Base-by-base conservation (phyloP, 2,797 vertebrate genomes). In the Macropus fuliginosus region DNA sequence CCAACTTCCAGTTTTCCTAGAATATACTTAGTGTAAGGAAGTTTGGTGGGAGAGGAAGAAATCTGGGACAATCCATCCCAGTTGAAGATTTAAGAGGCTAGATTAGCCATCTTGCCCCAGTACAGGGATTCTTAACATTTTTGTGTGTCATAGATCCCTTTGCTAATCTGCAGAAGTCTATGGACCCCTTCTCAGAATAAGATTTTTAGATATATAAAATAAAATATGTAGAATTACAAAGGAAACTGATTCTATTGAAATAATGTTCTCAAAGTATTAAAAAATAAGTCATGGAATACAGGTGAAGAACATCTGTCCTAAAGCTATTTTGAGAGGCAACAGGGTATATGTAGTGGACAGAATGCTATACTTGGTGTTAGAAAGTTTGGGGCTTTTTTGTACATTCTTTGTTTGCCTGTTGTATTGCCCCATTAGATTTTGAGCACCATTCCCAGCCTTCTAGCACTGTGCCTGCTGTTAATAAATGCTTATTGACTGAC, bases 21-120 rank as follows among this genome's bases (percentile, higher is more conserved):
- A 4, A 40, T 90, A 11, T 8, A 89, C 91, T 93, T 97, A 94
- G 93, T 21, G 34, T 18, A 93, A 94, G 54, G n/a, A 3, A 93
- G 52, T 59, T 91, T 59, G 8, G 95, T 87, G 21, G 40, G 40
- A 87, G 31, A 21, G 3, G 21, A 13, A 50, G 40, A 24, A 50
- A 87, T 87, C 74, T 46, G 40, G 74, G 40, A 87, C 40, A 87
- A 87, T 21, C 21, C 74, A 87, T 87, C 21, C 74, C 24, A 87
- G 21, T 50, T 46, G 46, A 81, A 46, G 74, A 81, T 46, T 81
- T 24, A 81, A 27, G 74, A 81, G 18, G 16, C 40, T 81, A 9
- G 74, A 27, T 46, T 46, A 81, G 2, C 40, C 18, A 40, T 18
- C 18, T 81, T 46, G n/a, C 24, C 18, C 18, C 18, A 81, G 66